Percentiles rank a stretch among this genome's conserved stretches.
These are phyloP conservation scores for Anticlea derivata DNA, from an alignment of 2,888 invertebrate species.

Conservation along the genomic window DNA sequence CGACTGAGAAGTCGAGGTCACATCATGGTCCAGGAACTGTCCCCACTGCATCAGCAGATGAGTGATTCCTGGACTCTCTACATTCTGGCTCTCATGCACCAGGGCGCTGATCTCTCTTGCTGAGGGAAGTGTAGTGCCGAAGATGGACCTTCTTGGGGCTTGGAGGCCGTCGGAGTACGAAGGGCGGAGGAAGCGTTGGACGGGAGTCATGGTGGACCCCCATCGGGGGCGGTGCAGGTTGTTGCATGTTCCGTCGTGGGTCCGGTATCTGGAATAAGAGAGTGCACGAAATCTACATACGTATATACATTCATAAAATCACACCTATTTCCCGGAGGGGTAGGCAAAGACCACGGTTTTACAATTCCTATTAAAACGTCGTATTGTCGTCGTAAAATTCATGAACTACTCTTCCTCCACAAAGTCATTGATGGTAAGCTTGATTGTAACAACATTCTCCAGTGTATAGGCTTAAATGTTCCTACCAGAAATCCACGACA, in stretches of 20 bases:
- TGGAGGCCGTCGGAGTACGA: slow-evolving; percentile 91
- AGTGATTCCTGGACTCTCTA: slow-evolving; percentile 87
- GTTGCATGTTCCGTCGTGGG: slow-evolving; percentile 95
- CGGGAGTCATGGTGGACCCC: slow-evolving; percentile 92
- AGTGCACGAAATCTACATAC: no score
- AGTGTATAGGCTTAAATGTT: no score
- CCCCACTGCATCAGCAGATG: slow-evolving; percentile 96
- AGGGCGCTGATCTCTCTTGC: slow-evolving; percentile 89
- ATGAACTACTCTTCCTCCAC: no score
- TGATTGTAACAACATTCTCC: no score
- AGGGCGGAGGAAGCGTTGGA: slow-evolving; percentile 91
- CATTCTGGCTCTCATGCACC: slow-evolving; percentile 84
- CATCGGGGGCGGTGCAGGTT: slow-evolving; percentile 90
- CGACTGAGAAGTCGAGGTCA: slow-evolving; percentile 91
- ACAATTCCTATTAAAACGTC: no score
- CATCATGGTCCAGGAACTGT: slow-evolving; percentile 94
- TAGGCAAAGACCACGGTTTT: no score
- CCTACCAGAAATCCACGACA: no score
- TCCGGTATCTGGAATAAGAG: slow-evolving; percentile 85
- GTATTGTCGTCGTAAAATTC: no score
- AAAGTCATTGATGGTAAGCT: no score
- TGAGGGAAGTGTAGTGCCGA: slow-evolving; percentile 87
- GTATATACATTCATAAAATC: no score
- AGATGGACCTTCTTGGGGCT: slow-evolving; percentile 83
- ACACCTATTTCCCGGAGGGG: no score